Percentiles rank a stretch among this genome's conserved stretches.
Conservation (phyloP, 2,888 invertebrate species). For the Platerodrilus igneus region DNA sequence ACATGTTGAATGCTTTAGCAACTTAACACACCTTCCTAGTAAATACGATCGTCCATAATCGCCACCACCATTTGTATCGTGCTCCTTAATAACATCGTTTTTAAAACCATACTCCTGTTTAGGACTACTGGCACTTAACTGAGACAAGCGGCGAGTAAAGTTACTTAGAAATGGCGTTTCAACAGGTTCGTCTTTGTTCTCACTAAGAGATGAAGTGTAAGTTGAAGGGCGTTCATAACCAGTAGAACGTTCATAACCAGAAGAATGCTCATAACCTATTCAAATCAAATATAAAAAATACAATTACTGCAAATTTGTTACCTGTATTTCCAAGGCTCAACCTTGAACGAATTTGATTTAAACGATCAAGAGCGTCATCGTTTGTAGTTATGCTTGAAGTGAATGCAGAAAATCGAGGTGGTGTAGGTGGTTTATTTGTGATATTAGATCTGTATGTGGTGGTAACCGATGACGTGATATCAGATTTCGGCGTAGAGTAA, state of each 20-base stretch:
- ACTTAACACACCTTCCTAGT: no score
- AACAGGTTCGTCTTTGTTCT: conserved; percentile 42
- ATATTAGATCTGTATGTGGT: no score
- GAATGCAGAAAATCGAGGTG: conserved; percentile 37
- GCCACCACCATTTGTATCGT: conserved; percentile 42
- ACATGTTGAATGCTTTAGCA: background rate
- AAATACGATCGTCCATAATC: conserved; percentile 21
- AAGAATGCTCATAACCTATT: background rate
- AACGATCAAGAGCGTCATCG: conserved; percentile 50
- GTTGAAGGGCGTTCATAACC: conserved; percentile 35
- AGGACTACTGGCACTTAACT: conserved; percentile 29
- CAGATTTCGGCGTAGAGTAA: no score
- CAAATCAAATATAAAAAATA: background rate
- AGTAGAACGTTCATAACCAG: conserved; percentile 8
- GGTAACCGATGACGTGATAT: no score
- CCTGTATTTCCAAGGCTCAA: conserved; percentile 52
- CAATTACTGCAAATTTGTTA: conserved; percentile 13
- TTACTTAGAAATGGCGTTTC: conserved; percentile 69
- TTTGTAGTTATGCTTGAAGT: conserved; percentile 28
- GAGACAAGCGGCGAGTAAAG: conserved; percentile 60
- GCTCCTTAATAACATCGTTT: conserved; percentile 43
- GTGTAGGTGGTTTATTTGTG: no score
- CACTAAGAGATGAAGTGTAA: conserved; percentile 24
- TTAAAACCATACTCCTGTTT: conserved; percentile 38
- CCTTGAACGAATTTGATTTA: conserved; percentile 57